Evolutionary conservation across 2,888 invertebrate genomes (phyloP), one percentile per base, ranked within the genome.

Genomic region (Eilema caniola): DNA sequence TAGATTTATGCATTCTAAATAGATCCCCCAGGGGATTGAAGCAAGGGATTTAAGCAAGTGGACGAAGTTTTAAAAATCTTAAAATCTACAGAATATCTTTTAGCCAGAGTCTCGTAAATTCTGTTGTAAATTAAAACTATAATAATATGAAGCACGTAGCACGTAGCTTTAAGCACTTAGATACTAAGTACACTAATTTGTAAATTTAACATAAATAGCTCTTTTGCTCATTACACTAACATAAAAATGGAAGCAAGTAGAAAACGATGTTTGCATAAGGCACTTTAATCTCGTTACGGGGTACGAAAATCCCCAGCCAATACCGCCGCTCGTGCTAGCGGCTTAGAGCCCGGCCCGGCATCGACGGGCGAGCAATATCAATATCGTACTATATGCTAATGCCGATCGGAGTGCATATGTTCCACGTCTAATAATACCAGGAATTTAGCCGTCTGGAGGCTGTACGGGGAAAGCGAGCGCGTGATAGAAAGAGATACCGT

Each of bases 241-340:
- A 53, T 53, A 25, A 59, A 59, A 59, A 25, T 25, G 16, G 7
- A 16, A 14, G 16, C 59, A 28, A 59, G 25, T 16, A 59, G 59
- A 14, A 59, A 24, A 25, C 59, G 25, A 0, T 16, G 31, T 24
- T n/a, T 28, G 31, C 53, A 56, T 62, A 23, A 16, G 23, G 23
- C n/a, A 61, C 16, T 47, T 47, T 62, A 62, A 37, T 68, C 57
- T 66, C 33, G 20, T 31, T 20, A 31, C 28, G 23, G 53, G 4
- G n/a, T 53, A 25, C 59, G 59, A 59, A 59, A 59, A 59, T 59
- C 59, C 59, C 59, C 59, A 25, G 59, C 53, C 53, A 10, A 53
- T 53, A 53, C n/a, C 53, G 53, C 0, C 59, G 53, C n/a, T n/a
- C 25, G 25, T 28, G 25, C 25, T 12, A 8, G 59, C 25, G 8